These are phyloP conservation scores for Pterocles gutturalis DNA, from an alignment of 2,113 vertebrate species.

Conservation along the genomic window DNA sequence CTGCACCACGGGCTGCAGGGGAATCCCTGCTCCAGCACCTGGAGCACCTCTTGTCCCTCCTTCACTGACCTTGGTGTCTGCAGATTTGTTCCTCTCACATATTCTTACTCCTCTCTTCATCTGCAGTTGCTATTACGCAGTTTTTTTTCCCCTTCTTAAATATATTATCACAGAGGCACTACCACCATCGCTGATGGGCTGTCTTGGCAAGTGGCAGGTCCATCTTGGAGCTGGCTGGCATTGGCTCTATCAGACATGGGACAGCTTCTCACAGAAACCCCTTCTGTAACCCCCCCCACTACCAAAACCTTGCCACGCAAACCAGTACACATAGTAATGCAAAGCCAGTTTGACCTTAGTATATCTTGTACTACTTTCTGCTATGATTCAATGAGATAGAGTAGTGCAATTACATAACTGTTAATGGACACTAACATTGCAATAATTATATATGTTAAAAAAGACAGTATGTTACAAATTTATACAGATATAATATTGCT, in stretches of 20 bases:
- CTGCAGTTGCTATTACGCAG: too few species aligned
- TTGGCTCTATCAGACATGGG: too few species aligned
- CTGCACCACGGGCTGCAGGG: too few species aligned
- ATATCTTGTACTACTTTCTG: background rate
- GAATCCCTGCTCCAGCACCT: too few species aligned
- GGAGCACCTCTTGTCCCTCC: too few species aligned
- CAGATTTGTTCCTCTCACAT: too few species aligned
- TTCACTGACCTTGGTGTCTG: too few species aligned
- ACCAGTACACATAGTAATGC: background rate
- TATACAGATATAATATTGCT: background rate
- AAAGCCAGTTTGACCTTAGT: background rate
- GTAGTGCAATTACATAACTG: background rate
- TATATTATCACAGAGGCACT: background rate
- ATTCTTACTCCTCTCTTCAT: too few species aligned
- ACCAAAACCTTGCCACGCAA: background rate
- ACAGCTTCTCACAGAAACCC: background rate
- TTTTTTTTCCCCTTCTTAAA: too few species aligned
- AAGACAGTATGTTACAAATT: background rate
- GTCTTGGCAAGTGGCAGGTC: accelerated
- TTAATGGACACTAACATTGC: background rate
- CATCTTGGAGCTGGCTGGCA: background rate
- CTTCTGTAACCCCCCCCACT: background rate
- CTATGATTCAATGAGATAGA: background rate
- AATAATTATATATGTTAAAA: background rate
- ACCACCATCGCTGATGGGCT: background rate